phyloP scores from a whole-genome alignment of 2,113 vertebrate species.

The Corynorhinus townsendii region DNA sequence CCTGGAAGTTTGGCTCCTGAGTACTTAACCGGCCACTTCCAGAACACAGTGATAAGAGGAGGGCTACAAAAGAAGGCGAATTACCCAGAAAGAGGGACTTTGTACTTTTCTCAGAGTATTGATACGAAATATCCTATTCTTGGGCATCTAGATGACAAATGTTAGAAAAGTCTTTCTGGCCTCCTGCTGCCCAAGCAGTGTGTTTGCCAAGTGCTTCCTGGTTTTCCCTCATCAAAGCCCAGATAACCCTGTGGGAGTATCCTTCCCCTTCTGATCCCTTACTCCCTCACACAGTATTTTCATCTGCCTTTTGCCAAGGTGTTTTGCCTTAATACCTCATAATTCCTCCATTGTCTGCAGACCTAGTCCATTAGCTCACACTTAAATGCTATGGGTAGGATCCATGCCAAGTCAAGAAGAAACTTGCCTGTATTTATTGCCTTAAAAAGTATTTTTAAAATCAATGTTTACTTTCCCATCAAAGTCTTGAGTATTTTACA shows the following conservation, averaged over 20 bases:
- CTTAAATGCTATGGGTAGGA: background rate
- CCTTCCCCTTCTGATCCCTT: background rate
- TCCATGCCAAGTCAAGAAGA: background rate
- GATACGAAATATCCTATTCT: background rate
- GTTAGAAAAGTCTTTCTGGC: background rate
- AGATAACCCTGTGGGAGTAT: background rate
- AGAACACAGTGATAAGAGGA: too few relatives aligned
- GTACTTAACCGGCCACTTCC: background rate
- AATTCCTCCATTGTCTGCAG: background rate
- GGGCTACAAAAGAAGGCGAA: background rate
- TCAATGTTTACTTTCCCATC: background rate
- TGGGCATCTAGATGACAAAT: background rate
- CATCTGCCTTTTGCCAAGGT: background rate
- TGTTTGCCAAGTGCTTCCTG: background rate
- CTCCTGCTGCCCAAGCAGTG: background rate
- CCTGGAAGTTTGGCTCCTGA: background rate
- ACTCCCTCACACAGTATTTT: background rate
- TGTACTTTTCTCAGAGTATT: background rate
- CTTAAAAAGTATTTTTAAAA: background rate
- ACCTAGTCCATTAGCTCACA: background rate
- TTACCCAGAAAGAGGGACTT: background rate
- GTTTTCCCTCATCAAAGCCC: background rate
- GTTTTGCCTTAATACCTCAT: background rate
- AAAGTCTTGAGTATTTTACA: background rate
- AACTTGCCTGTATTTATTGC: background rate